Evolutionary conservation across 2,888 invertebrate species (phyloP).

Genomic region (Pandemis heparana): DNA sequence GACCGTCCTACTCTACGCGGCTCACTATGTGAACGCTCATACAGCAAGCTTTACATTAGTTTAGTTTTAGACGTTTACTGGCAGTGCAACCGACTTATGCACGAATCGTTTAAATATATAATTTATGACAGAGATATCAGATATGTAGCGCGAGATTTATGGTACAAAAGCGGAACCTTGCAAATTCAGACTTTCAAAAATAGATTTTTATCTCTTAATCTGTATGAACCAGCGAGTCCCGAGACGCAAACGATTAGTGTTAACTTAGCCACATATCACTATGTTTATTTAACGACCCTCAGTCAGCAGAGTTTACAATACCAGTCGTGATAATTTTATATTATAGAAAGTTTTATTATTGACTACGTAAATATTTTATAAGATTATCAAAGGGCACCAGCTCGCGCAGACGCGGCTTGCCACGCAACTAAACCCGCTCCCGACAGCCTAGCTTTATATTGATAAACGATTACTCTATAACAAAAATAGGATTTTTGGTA

Average conservation of each 20-base stretch:
- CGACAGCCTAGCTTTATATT: constrained; percentile 67
- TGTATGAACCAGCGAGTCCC: constrained; percentile 38
- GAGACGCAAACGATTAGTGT: constrained; percentile 44
- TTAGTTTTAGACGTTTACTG: constrained; percentile 68
- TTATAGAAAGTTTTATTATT: constrained; percentile 49
- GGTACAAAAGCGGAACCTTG: constrained; percentile 64
- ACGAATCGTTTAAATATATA: constrained; percentile 58
- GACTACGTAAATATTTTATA: constrained; percentile 48
- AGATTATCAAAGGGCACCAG: constrained; percentile 48
- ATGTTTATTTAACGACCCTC: constrained; percentile 48
- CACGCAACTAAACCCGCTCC: constrained; percentile 45
- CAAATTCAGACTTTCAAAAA: constrained; percentile 49
- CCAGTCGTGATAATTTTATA: constrained; percentile 62
- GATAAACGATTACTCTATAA: constrained; percentile 74
- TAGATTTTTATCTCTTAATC: constrained; percentile 42
- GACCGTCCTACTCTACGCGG: constrained; percentile 58
- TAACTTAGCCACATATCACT: constrained; percentile 54
- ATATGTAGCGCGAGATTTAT: constrained; percentile 76
- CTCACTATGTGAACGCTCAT: constrained; percentile 74
- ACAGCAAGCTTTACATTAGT: constrained; percentile 65
- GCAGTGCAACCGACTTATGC: constrained; percentile 78
- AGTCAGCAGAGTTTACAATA: constrained; percentile 52
- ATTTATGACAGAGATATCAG: constrained; percentile 56
- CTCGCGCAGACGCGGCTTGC: background rate
- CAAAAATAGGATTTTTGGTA: constrained; percentile 80